phyloP scores from a whole-genome alignment of 2,113 vertebrate genomes.

The Anoura caudifer region DNA sequence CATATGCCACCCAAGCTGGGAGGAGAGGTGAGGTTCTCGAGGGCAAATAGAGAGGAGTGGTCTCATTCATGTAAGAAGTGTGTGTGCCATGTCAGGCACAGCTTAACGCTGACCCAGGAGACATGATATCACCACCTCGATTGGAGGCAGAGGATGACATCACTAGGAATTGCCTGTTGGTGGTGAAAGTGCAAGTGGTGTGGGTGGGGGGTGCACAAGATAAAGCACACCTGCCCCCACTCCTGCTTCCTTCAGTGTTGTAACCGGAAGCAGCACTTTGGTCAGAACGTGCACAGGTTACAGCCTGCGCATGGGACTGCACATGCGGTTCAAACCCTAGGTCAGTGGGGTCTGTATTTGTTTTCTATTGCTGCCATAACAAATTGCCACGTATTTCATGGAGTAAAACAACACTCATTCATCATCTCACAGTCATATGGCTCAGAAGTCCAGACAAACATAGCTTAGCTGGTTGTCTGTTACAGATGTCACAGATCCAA shows the following conservation, averaged over 20 bases:
- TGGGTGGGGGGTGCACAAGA: fast-evolving
- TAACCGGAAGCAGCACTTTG: neutral
- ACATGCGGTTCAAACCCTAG: neutral
- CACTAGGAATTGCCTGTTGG: neutral
- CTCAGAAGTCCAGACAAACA: neutral
- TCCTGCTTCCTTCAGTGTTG: neutral
- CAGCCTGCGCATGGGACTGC: neutral
- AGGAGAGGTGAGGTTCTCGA: neutral
- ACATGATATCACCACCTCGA: neutral
- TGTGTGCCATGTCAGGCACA: neutral
- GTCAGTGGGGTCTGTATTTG: neutral
- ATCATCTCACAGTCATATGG: neutral
- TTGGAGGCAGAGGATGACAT: neutral
- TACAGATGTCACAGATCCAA: neutral
- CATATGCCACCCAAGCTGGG: neutral
- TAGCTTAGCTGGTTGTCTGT: neutral
- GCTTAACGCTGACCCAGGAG: neutral
- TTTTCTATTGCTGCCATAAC: neutral
- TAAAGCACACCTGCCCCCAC: neutral
- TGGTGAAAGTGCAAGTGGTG: neutral
- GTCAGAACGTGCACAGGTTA: neutral
- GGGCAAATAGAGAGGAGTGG: neutral
- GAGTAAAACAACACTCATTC: neutral
- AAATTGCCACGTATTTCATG: neutral
- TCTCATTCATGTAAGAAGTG: neutral